These are phyloP conservation scores for Amphilophus citrinellus DNA, from an alignment of 2,113 vertebrate genomes.

Conservation along the genomic window DNA sequence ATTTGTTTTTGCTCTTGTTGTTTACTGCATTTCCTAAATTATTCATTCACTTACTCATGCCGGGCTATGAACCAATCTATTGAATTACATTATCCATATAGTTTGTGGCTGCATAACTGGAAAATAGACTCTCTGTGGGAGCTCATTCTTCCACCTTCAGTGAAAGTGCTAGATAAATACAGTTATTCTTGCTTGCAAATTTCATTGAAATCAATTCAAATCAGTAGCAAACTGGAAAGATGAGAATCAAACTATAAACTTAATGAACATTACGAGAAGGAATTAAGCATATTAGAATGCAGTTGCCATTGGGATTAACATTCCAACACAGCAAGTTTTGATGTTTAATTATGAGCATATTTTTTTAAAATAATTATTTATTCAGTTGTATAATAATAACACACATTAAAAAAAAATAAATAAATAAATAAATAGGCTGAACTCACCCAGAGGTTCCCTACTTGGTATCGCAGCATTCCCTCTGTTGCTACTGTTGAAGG, in stretches of 20 bases:
- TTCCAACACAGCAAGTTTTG: not conserved
- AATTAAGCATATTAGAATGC: not conserved
- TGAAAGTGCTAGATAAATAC: not conserved
- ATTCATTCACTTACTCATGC: not conserved
- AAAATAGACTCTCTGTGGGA: not conserved
- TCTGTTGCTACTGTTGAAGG: constrained; percentile 18
- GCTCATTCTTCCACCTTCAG: not conserved
- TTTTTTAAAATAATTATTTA: not conserved
- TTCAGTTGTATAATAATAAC: not conserved
- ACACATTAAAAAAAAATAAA: too few species aligned
- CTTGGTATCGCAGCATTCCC: constrained; percentile 21
- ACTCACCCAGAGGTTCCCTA: constrained; percentile 63
- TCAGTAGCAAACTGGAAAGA: not conserved
- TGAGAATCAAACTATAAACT: not conserved
- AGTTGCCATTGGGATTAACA: not conserved
- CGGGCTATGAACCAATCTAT: not conserved
- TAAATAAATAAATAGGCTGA: not conserved
- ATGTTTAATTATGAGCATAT: not conserved
- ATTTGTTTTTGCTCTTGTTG: not conserved
- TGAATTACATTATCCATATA: not conserved
- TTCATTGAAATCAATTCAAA: not conserved
- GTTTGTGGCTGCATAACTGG: not conserved
- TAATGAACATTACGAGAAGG: not conserved
- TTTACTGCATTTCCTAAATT: not conserved
- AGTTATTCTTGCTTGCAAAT: not conserved